phyloP scores from a whole-genome alignment of 2,113 vertebrate species.

The Oreochromis aureus region DNA sequence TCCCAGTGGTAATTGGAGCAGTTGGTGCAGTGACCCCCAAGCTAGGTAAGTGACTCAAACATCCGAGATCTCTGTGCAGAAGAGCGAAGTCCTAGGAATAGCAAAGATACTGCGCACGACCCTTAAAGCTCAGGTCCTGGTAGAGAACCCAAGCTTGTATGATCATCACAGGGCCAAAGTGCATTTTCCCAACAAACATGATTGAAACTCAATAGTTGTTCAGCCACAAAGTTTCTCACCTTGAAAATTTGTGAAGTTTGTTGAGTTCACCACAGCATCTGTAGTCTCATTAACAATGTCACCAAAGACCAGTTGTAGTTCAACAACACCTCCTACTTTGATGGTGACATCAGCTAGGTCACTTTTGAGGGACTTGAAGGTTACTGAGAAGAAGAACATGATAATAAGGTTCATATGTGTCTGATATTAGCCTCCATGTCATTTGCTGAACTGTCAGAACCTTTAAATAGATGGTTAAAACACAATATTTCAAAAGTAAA shows the following conservation, averaged over 20 bases:
- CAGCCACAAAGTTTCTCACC: not conserved
- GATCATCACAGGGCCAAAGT: not conserved
- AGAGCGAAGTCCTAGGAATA: not conserved
- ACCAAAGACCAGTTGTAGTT: constrained; percentile 55
- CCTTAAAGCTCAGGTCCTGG: not conserved
- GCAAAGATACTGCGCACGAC: not conserved
- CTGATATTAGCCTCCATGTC: not conserved
- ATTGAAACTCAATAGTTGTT: not conserved
- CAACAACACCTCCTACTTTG: not conserved
- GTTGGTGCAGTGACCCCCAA: not conserved
- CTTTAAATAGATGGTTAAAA: not conserved
- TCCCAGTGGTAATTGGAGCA: not conserved
- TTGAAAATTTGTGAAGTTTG: constrained; percentile 50
- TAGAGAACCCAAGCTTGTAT: not conserved
- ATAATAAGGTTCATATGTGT: accelerated
- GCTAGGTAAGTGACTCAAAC: not conserved
- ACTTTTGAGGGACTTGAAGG: constrained; percentile 40
- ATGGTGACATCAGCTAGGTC: constrained; percentile 46
- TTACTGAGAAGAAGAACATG: not conserved
- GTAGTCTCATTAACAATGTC: constrained; percentile 66
- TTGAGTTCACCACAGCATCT: constrained; percentile 66
- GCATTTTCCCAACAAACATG: not conserved
- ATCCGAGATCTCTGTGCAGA: accelerated
- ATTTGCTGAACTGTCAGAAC: not conserved
- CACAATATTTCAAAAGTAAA: not conserved